Evolutionary conservation across 2,797 vertebrate species (phyloP), one percentile per base, ranked within the genome.

Genomic region (Melanotaenia parkinsoni): DNA sequence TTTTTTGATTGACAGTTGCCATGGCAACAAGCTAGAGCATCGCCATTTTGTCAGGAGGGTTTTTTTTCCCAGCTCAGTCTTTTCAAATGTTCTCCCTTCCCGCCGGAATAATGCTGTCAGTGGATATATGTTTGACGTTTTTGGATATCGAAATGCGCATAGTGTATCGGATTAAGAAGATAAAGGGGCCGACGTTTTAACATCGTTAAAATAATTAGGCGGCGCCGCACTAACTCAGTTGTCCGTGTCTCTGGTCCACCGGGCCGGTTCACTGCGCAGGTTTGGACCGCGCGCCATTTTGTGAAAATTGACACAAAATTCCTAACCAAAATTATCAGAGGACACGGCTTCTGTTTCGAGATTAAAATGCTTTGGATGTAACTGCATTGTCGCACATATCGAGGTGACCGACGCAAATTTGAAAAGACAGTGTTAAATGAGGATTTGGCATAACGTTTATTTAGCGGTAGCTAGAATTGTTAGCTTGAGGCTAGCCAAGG

Each of bases 271-370:
- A 96, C 96, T 97, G 96, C 96, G 97, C 97, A 98, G 97, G 94
- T 97, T 96, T 95, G 96, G 96, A 96, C 95, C 96, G 96, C 96
- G 97, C 97, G 96, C 96, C 97, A 99, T 99, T 98, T 99, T 98
- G 97, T 97, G 96, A 95, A 95, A 96, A 95, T 94, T 95, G 91
- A 95, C 95, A 94, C 90, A 96, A 95, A 94, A 90, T 91, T 92
- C 88, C 88, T 90, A 76, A 90, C 92, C 89, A 88, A 94, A 93
- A 91, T 90, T 90, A 93, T 73, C 90, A 91, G 89, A 93, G 92
- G 93, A 91, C 91, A 89, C 89, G 84, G 85, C 85, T 88, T 87
- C 76, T 79, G 76, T 85, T 89, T 86, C 77, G 61, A 38, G 73
- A 74, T 77, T 33, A 20, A 77, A 80, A 86, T 54, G 80, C 47